Evolutionary conservation across 2,113 vertebrate species (phyloP), one percentile per base, ranked within the genome.

Genomic region (Sakesphorus luctuosus): DNA sequence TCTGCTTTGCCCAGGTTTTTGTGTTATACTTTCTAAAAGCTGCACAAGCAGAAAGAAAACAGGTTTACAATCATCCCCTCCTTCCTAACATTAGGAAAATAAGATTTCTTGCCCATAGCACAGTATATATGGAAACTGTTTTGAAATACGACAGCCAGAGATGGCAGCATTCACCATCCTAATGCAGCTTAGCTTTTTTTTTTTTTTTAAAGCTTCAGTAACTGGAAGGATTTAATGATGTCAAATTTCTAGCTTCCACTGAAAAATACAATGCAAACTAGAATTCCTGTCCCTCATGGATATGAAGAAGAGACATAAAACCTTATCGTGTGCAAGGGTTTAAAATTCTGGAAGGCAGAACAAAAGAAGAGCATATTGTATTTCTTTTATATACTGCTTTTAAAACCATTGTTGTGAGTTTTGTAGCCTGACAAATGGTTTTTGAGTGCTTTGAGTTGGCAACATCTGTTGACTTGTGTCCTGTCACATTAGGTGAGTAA

Each of bases 401-500:
- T 84, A 63, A 94, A 92, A 68, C 13, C 31, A 36, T 59, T 80
- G 15, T 24, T 92, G 26, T 78, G 85, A 46, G 15, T 50, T 78
- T 95, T 88, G 73, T 74, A 93, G 46, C 68, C 55, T 81, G 43
- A 88, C 73, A 95, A 81, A 86, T 89, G 71, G 79, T 73, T 87
- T 85, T 40, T 94, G 87, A 89, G 66, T 63, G 50, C 59, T 94
- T 88, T 69, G 82, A 9, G 2, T 92, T 94, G 66, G 80, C 61
- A 92, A 49, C 84, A 89, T 94, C 87, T 95, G 76, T 87, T 94
- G 91, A 40, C 61, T 94, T 89, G 72, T 56, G 80, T 96, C 73
- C 69, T 97, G 89, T 92, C 76, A 92, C 65, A 67, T 89, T 65
- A 72, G 52, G 95, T 92, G 53, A 86, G 24, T 43, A 65, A 81